Evolutionary conservation across 2,888 invertebrate species (phyloP), one percentile per base, ranked within the genome.

Genomic region (Tuta absoluta): DNA sequence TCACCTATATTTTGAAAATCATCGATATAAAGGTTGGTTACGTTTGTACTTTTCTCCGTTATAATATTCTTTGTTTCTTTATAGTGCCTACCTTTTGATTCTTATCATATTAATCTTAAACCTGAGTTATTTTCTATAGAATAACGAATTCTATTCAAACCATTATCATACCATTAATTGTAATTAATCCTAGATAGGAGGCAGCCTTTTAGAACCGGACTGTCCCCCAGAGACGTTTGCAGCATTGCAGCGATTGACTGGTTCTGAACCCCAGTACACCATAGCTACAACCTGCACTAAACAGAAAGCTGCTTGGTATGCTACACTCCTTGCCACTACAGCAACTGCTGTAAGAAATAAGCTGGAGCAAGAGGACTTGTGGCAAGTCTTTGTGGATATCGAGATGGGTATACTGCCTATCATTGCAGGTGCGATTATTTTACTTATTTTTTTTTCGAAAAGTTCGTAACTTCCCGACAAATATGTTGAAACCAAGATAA

Each of bases 341-440:
- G 76, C 74, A 28, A 48, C 4, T 1, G 75, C 61, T n/a, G 67
- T 86, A 14, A 72, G 67, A 2, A 56, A 12, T 0, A 62, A 74
- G 62, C 76, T 92, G 37, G 63, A 71, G 0, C 79, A 85, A 21
- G 72, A 80, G 1, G 74, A 77, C 0, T 65, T 91, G 63, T 89
- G 88, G 90, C 78, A 75, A n/a, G 75, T 92, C 1, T 92, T 91
- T 66, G 69, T 77, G 0, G 77, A 87, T 3, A 80, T 92, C n/a
- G 92, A 92, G 74, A 90, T 89, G 85, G 82, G 75, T 60, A 74
- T 92, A 19, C 66, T 88, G 49, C 89, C 91, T 21, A 82, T 92
- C 24, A 78, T 92, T 67, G 82, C 91, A 67, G 85, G 92, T 90
- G 71, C 65, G 45, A 58, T 64, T n/a, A 48, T n/a, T 49, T 24